Evolutionary conservation across 35 echinoderm and acorn worm species (phyloP).

Genomic region (Heliocidaris tuberculata): DNA sequence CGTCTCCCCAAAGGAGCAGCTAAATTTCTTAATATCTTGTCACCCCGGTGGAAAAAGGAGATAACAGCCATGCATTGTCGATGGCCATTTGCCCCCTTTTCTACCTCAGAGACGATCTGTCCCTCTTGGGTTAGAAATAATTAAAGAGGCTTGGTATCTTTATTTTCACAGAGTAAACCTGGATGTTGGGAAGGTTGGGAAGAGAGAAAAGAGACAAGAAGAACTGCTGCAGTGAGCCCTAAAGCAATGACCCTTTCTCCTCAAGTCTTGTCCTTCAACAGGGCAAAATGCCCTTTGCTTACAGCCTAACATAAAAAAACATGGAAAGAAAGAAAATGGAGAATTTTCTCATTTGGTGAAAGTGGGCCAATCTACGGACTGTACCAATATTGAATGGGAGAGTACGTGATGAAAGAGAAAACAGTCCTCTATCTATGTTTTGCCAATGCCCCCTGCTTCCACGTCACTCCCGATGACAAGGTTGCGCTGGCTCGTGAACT

Average conservation of each 20-base stretch:
- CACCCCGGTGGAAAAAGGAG: background rate
- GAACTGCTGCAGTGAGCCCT: background rate
- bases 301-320: background rate
- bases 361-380: background rate
- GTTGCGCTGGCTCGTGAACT: background rate
- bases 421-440: background rate
- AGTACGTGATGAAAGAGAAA: background rate
- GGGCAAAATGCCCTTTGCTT: background rate
- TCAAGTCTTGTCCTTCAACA: background rate
- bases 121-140: background rate
- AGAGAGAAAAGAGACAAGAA: background rate
- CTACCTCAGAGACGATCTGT: background rate
- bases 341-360: slow-evolving; percentile 2
- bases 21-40: background rate
- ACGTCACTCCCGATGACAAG: background rate
- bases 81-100: too few relatives aligned
- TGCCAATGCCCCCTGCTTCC: background rate
- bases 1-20: background rate
- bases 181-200: too few relatives aligned
- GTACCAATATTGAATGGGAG: background rate
- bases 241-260: background rate
- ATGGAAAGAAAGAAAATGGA: background rate
- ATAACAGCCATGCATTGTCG: background rate
- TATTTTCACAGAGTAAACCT: background rate
- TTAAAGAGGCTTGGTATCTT: background rate